Evolutionary conservation across 2,888 invertebrate species (phyloP).

Genomic region (Phalera bucephala): DNA sequence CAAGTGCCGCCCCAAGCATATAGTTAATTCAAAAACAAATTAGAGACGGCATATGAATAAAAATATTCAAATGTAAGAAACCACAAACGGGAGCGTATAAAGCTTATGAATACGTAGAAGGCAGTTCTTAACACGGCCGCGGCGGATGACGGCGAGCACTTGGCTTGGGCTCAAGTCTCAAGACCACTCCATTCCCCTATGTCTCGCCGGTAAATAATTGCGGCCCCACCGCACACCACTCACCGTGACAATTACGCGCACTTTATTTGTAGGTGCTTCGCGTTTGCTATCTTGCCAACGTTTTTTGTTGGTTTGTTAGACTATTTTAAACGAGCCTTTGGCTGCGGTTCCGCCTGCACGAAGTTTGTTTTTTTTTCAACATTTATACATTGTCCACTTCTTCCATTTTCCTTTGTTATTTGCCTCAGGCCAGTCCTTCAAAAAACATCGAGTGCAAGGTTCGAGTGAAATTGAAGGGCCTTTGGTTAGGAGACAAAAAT

Average conservation of each 20-base stretch:
- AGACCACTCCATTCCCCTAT: conserved; percentile 72
- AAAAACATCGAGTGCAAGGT: too few relatives aligned
- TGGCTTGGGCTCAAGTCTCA: conserved; percentile 67
- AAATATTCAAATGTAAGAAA: conserved; percentile 24
- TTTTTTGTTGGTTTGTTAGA: background rate
- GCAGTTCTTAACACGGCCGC: conserved; percentile 56
- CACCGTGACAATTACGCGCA: conserved; percentile 73
- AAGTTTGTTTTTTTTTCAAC: too few relatives aligned
- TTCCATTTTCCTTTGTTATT: too few relatives aligned
- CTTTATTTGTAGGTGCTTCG: conserved; percentile 63
- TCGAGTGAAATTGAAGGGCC: too few relatives aligned
- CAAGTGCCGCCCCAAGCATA: conserved; percentile 19
- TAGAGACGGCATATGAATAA: conserved; percentile 24
- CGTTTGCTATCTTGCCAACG: conserved; percentile 31
- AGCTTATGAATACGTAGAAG: conserved; percentile 53
- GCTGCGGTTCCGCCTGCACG: background rate
- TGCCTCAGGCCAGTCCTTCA: too few relatives aligned
- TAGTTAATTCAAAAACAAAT: conserved; percentile 32
- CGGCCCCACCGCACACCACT: conserved; percentile 62
- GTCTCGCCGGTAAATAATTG: conserved; percentile 77
- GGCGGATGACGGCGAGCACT: conserved; percentile 49
- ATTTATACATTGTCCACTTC: too few relatives aligned
- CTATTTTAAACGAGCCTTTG: background rate
- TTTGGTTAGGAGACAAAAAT: too few relatives aligned
- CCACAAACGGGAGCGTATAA: conserved; percentile 31